A percentile compares a stretch with the other conserved stretches of the same genome.
Evolutionary conservation across 2,113 vertebrate species (phyloP).

Genomic region (Daphoenositta chrysoptera): DNA sequence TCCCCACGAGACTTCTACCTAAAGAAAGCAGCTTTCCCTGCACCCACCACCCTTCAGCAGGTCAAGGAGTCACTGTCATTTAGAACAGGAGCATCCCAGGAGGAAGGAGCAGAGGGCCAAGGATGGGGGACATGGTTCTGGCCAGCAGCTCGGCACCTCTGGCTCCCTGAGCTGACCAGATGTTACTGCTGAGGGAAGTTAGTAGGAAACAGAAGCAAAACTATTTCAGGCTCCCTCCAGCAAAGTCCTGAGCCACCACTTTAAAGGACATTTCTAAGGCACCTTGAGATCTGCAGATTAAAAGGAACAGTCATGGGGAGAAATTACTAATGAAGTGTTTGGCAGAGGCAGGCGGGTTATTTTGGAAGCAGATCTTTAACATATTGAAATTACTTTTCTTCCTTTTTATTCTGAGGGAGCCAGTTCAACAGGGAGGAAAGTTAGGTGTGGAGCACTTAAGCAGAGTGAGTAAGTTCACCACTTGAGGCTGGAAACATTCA

Average conservation of each 20-base stretch:
- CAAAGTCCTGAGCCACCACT: background rate
- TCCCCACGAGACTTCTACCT: background rate
- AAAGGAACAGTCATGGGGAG: background rate
- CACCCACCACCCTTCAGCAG: background rate
- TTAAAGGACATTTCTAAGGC: background rate
- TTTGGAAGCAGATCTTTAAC: background rate
- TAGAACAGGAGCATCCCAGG: accelerated
- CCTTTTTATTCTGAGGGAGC: background rate
- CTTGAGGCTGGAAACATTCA: background rate
- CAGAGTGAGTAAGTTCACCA: background rate
- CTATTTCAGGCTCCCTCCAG: background rate
- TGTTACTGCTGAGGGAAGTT: accelerated
- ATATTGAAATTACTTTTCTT: background rate
- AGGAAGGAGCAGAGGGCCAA: background rate
- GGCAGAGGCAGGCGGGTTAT: accelerated
- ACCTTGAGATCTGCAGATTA: background rate
- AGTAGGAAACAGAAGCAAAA: background rate
- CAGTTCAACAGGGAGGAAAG: background rate
- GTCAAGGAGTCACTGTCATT: background rate
- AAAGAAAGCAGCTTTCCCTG: background rate
- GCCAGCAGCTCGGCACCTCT: background rate
- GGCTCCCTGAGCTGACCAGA: background rate
- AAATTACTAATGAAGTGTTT: background rate
- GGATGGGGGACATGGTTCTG: accelerated
- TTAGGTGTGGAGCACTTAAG: accelerated